A percentile compares a stretch with the other conserved stretches of the same genome.
These are phyloP conservation scores for Podarcis lilfordi DNA, from an alignment of 2,797 vertebrate genomes.

Conservation along the genomic window DNA sequence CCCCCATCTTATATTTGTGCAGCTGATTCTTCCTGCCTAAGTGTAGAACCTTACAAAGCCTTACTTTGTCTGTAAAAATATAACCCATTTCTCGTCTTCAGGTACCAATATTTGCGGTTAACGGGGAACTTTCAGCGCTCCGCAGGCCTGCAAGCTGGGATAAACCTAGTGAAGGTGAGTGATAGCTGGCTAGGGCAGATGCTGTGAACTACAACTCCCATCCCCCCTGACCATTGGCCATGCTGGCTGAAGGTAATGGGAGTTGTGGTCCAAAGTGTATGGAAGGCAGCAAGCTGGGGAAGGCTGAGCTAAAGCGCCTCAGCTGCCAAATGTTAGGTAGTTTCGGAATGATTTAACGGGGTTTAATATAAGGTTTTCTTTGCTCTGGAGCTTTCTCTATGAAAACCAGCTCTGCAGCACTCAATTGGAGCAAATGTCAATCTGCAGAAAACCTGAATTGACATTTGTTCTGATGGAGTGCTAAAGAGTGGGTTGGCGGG, in stretches of 20 bases:
- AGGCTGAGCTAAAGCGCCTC: too few relatives aligned
- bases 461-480: too few relatives aligned
- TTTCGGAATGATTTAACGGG: not conserved
- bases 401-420: too few relatives aligned
- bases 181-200: not conserved
- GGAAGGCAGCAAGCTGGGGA: not conserved
- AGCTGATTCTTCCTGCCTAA: not conserved
- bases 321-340: not conserved
- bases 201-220: too few relatives aligned
- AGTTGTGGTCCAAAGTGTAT: not conserved
- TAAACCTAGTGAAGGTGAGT: slow-evolving; percentile 87
- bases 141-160: slow-evolving; percentile 91
- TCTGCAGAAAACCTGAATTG: too few relatives aligned
- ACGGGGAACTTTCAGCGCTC: slow-evolving; percentile 93
- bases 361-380: not conserved
- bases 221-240: too few relatives aligned
- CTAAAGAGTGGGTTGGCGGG: too few relatives aligned
- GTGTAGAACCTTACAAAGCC: too few relatives aligned
- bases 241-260: not conserved
- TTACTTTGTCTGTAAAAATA: not conserved
- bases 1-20: not conserved
- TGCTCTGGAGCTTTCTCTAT: too few relatives aligned
- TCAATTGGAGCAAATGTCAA: too few relatives aligned
- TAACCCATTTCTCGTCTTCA: slow-evolving; percentile 61
- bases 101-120: slow-evolving; percentile 87